phyloP scores from a whole-genome alignment of 1,140 invertebrate genomes.

The Oncopodura yosiiana region DNA sequence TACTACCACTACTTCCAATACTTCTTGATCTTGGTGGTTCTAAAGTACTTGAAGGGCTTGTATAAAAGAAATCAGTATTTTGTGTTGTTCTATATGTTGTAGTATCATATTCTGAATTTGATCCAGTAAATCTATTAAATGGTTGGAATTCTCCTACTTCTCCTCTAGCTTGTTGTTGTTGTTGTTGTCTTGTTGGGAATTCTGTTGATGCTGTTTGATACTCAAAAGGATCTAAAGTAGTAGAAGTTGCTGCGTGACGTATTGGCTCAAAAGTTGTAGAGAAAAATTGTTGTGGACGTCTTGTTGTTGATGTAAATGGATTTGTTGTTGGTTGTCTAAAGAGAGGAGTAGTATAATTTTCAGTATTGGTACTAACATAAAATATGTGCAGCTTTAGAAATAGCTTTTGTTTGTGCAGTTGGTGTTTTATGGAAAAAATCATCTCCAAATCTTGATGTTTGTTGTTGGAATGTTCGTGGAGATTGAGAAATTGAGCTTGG shows the following conservation, averaged over 20 bases:
- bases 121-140: background rate
- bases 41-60: no score
- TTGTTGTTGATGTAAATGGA: slow-evolving; percentile 5
- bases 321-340: slow-evolving; percentile 17
- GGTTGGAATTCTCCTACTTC: no score
- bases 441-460: slow-evolving; percentile 25
- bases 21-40: no score
- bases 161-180: no score
- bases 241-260: no score
- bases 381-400: slow-evolving; percentile 20
- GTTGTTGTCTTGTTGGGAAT: no score
- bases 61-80: no score
- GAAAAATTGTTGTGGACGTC: background rate
- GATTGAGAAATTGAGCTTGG: slow-evolving; percentile 5
- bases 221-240: no score
- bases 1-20: no score
- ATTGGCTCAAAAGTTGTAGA: background rate
- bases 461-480: slow-evolving; percentile 25
- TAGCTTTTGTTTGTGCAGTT: slow-evolving; percentile 7
- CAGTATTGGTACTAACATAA: slow-evolving; percentile 1
- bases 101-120: no score
- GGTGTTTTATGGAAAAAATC: slow-evolving; percentile 21
- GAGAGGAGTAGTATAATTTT: slow-evolving; percentile 12
- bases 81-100: no score
- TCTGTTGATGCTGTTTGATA: no score